Conservation (phyloP, 1,140 invertebrate species). For the Sycophaga agraensis region DNA sequence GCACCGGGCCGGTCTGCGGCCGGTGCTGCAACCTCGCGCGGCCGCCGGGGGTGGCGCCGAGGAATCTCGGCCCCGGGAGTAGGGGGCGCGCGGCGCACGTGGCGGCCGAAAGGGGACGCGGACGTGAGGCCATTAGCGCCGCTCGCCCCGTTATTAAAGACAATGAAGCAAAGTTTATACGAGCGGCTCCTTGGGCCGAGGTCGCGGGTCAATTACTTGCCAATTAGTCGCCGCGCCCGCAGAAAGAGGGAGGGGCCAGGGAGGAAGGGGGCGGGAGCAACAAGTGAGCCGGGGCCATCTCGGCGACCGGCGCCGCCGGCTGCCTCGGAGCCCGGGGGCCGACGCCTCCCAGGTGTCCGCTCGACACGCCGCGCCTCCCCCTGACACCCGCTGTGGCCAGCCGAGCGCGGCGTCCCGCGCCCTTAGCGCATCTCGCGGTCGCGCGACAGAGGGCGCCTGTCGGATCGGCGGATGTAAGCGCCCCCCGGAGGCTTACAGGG, state of each 20-base stretch:
- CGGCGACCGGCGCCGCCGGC: neutral
- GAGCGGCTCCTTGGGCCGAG: conserved; percentile 36
- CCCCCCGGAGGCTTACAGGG: too few relatives aligned
- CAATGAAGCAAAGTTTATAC: conserved; percentile 59
- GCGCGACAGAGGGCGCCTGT: too few relatives aligned
- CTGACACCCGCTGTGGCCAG: neutral
- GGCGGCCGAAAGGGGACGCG: conserved; percentile 16
- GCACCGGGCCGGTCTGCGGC: too few relatives aligned
- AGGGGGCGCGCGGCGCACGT: conserved; percentile 3
- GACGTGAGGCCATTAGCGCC: conserved; percentile 52
- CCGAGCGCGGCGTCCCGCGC: neutral
- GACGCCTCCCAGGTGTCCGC: neutral
- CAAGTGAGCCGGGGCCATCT: too few relatives aligned
- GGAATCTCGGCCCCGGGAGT: too few relatives aligned
- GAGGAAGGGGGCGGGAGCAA: conserved; percentile 31
- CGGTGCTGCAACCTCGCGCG: too few relatives aligned
- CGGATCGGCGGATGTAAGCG: too few relatives aligned
- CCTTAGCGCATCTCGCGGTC: neutral
- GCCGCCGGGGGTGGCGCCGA: too few relatives aligned
- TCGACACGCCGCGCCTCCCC: neutral
- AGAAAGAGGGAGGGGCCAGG: conserved; percentile 48
- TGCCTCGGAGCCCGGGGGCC: neutral
- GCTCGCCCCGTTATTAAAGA: conserved; percentile 58
- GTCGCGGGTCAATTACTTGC: conserved; percentile 55
- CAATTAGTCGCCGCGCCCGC: conserved; percentile 50